Evolutionary conservation across 2,113 vertebrate genomes (phyloP), one percentile per base, ranked within the genome.

Genomic region (Carassius carassius): DNA sequence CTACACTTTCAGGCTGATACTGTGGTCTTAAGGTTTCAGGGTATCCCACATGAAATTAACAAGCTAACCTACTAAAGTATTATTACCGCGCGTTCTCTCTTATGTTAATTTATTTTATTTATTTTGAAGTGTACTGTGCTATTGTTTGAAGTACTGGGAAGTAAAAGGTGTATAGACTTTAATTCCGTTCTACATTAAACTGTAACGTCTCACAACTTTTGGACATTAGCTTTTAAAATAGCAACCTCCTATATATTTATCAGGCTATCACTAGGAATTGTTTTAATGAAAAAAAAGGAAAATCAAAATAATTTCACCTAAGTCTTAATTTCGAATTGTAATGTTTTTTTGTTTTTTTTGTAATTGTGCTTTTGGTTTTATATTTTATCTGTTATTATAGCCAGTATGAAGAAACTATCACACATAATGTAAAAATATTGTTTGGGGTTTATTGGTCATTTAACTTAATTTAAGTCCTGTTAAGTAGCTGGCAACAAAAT

Each of bases 21-120:
- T 82, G 8, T 62, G 58, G 44, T 82, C 6, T 2, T 35, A 41
- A 54, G 29, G 80, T 72, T 82, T 72, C 80, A 56, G 47, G 49
- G 21, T 23, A n/a, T 56, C 25, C 56, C 11, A n/a, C 11, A 13
- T 69, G n/a, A 65, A n/a, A n/a, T n/a, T n/a, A n/a, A n/a, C n/a
- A n/a, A n/a, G n/a, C n/a, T n/a, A n/a, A n/a, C n/a, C n/a, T n/a
- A n/a, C n/a, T n/a, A n/a, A n/a, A n/a, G n/a, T n/a, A n/a, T n/a
- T n/a, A n/a, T n/a, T n/a, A n/a, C n/a, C n/a, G n/a, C n/a, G n/a
- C n/a, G n/a, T n/a, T n/a, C n/a, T n/a, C n/a, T n/a, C n/a, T n/a
- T n/a, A n/a, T n/a, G n/a, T n/a, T n/a, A n/a, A n/a, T n/a, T n/a
- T n/a, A 47, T 51, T 4, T 11, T 49, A 14, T 29, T 23, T 25